Evolutionary conservation across 92 coral and sea anemone species (phyloP).

Genomic region (Plumapathes pennacea): DNA sequence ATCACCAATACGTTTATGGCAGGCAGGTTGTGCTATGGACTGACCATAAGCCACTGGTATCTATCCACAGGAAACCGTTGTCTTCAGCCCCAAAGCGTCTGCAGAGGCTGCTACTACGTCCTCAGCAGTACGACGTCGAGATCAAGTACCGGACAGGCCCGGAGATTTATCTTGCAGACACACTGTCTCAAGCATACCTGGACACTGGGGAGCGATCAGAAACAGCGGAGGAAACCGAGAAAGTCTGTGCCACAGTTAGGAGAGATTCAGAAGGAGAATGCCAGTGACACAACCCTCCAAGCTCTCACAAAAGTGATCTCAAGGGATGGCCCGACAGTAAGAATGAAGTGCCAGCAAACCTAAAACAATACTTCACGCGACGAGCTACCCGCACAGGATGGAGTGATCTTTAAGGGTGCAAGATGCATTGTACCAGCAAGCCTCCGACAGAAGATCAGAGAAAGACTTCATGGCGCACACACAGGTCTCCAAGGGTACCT

Average conservation of each 20-base stretch:
- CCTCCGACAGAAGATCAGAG: constrained; percentile 24
- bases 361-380: constrained; percentile 24
- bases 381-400: constrained; percentile 27
- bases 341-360: constrained; percentile 15
- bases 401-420: constrained; percentile 26
- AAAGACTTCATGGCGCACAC: constrained; percentile 35
- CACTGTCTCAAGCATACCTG: constrained; percentile 39
- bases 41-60: constrained; percentile 55
- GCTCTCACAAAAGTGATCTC: constrained; percentile 20
- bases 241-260: constrained; percentile 33
- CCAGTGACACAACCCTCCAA: constrained; percentile 35
- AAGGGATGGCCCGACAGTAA: constrained; percentile 45
- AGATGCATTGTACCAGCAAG: constrained; percentile 20
- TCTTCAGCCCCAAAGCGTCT: constrained; percentile 43
- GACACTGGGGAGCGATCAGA: not conserved
- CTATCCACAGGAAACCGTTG: constrained; percentile 42
- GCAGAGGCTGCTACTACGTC: constrained; percentile 37
- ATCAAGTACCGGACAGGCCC: constrained; percentile 29
- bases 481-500: constrained; percentile 33
- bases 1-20: constrained; percentile 53
- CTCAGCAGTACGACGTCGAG: constrained; percentile 37
- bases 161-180: constrained; percentile 36
- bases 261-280: constrained; percentile 44
- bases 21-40: constrained; percentile 36
- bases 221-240: constrained; percentile 33